Conservation (phyloP, 53 echinoderm and acorn worm species). For the Zoroaster sp. region DNA sequence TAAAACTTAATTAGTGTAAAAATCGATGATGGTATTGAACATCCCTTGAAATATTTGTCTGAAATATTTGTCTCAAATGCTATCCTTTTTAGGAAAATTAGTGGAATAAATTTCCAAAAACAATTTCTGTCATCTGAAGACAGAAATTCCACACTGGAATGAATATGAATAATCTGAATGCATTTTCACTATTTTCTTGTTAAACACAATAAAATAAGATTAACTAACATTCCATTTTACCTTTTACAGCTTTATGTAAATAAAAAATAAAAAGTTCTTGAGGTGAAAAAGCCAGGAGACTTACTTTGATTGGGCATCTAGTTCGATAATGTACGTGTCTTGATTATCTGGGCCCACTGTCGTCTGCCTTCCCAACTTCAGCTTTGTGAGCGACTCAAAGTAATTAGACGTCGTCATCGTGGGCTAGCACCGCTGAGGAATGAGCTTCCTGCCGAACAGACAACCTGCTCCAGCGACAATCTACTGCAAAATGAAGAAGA, state of each 20-base stretch:
- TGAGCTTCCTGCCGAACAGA: neutral
- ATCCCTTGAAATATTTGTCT: too few species aligned
- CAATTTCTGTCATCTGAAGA: too few species aligned
- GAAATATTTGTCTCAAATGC: too few species aligned
- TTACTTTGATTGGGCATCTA: constrained; percentile 85
- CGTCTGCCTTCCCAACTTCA: constrained; percentile 44
- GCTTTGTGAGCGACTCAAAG: constrained; percentile 38
- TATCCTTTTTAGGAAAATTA: too few species aligned
- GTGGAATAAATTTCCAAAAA: too few species aligned
- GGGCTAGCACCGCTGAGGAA: neutral
- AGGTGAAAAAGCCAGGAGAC: neutral
- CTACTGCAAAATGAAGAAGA: constrained; percentile 13
- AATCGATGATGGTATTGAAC: too few species aligned
- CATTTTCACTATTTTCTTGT: too few species aligned
- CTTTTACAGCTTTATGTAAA: neutral
- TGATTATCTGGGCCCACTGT: constrained; percentile 67
- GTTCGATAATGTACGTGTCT: constrained; percentile 67
- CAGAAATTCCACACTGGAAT: too few species aligned
- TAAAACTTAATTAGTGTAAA: too few species aligned
- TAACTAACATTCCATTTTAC: too few species aligned
- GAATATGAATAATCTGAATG: too few species aligned
- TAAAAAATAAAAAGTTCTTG: neutral
- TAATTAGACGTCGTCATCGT: constrained; percentile 49
- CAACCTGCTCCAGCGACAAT: neutral
- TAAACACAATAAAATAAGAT: too few species aligned